Base-by-base conservation (phyloP, 2,113 vertebrate genomes). In the Sinocyclocheilus anshuiensis region DNA sequence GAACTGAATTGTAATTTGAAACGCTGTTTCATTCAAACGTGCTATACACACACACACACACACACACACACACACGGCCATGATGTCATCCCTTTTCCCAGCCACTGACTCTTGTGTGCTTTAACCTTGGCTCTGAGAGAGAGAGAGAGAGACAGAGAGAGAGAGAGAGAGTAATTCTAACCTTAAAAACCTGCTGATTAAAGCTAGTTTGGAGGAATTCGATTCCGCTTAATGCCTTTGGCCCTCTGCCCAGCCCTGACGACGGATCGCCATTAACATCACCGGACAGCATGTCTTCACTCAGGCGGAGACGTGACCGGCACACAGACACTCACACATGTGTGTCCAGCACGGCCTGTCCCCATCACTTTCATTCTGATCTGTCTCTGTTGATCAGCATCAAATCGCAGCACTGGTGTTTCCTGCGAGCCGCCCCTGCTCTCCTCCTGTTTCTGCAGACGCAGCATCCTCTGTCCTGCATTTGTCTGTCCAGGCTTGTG, bases 141-240 rank as follows among this genome's bases (percentile, higher is more conserved):
- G 87, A 96, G 87, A 86, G 94, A 95, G 95, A 96, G 87, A 86
- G 94, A 95, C 95, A 96, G 87, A 86, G 94, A 95, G 29, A 94
- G 95, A 96, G 86, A 86, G 95, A 96, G 87, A 86, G 94, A 95
- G 95, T 94, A 95, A 92, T 95, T 95, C 95, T 95, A 96, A 94
- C 95, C 95, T 96, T 95, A 96, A 96, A 97, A 97, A 95, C 95
- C 94, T 97, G 96, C 96, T 97, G 96, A 97, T 96, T 96, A 95
- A 96, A 95, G 96, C 96, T 94, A 92, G 93, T 97, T 97, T 89
- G 96, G 94, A 94, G 94, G 95, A 96, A 95, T 96, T 96, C 93
- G 94, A 96, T 96, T 96, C 95, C 94, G 92, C 95, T 96, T 96
- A 96, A 96, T 95, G 96, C 88, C 86, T 94, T 90, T 96, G 96